These are phyloP conservation scores for Crematogaster levior DNA, from an alignment of 2,888 invertebrate genomes.

Conservation along the genomic window DNA sequence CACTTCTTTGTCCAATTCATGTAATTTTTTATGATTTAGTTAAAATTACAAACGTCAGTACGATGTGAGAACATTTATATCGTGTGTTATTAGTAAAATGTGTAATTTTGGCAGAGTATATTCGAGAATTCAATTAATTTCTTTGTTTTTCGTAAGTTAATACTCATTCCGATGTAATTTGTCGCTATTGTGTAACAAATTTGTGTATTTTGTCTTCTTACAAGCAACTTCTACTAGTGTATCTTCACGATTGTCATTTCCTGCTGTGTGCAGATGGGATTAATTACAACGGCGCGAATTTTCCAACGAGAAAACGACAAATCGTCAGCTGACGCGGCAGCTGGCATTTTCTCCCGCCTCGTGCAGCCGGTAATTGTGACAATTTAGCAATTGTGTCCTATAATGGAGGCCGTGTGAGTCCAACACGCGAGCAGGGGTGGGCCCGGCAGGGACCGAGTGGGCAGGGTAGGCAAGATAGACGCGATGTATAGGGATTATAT, in stretches of 20 bases:
- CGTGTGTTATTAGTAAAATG: not conserved
- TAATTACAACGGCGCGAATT: constrained; percentile 53
- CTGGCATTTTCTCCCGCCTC: constrained; percentile 63
- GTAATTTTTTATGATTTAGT: not conserved
- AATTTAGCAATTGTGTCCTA: constrained; percentile 76
- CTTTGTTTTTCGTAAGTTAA: not conserved
- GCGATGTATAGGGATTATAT: constrained; percentile 38
- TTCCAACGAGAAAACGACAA: constrained; percentile 60
- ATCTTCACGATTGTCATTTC: constrained; percentile 16
- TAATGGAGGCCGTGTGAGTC: constrained; percentile 62
- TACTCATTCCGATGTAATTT: constrained; percentile 1
- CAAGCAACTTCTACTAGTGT: constrained; percentile 5
- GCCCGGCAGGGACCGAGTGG: constrained; percentile 55
- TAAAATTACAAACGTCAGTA: not conserved
- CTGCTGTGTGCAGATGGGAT: constrained; percentile 31
- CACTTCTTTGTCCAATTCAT: not conserved
- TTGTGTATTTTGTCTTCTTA: not conserved
- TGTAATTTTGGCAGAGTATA: not conserved
- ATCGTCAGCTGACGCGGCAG: constrained; percentile 79
- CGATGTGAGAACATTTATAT: not conserved
- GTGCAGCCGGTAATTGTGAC: constrained; percentile 77
- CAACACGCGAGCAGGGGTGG: constrained; percentile 54
- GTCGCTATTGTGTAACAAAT: constrained; percentile 2
- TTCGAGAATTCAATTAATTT: not conserved
- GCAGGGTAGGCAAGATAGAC: constrained; percentile 48